Evolutionary conservation across 2,113 vertebrate genomes (phyloP).

Genomic region (Pterocles orientalis): DNA sequence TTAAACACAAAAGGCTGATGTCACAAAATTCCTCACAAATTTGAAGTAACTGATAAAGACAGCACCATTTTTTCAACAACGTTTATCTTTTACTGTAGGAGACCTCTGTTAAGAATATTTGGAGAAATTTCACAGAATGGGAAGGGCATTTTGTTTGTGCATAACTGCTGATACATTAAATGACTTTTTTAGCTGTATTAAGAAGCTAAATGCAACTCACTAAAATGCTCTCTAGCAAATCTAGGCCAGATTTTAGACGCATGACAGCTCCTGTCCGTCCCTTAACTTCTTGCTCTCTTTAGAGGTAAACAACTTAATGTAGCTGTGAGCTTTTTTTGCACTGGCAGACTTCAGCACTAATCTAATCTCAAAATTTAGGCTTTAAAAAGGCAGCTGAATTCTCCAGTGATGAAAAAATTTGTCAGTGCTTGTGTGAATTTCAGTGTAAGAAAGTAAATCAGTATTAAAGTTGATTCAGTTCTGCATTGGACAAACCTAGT

Average conservation of each 20-base stretch:
- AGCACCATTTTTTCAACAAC: too few species aligned
- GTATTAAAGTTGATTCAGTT: neutral
- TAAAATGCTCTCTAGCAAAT: neutral
- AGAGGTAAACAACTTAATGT: neutral
- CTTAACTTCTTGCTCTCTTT: neutral
- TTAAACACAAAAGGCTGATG: neutral
- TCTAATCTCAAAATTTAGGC: neutral
- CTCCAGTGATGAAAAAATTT: neutral
- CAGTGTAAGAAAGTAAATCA: fast-evolving
- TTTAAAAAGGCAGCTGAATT: neutral
- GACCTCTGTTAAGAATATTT: neutral
- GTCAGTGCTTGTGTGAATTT: neutral
- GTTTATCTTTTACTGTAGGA: neutral
- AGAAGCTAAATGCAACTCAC: neutral
- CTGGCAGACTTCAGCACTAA: neutral
- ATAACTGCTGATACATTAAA: neutral
- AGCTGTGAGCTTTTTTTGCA: neutral
- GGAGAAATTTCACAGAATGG: neutral
- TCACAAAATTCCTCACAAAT: neutral
- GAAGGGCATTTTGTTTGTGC: neutral
- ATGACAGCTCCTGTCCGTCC: neutral
- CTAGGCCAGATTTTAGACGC: neutral
- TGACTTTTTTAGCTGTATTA: neutral
- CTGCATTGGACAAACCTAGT: neutral
- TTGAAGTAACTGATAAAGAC: neutral